Conservation (phyloP, 2,888 invertebrate genomes). For the Galerucella pusilla region DNA sequence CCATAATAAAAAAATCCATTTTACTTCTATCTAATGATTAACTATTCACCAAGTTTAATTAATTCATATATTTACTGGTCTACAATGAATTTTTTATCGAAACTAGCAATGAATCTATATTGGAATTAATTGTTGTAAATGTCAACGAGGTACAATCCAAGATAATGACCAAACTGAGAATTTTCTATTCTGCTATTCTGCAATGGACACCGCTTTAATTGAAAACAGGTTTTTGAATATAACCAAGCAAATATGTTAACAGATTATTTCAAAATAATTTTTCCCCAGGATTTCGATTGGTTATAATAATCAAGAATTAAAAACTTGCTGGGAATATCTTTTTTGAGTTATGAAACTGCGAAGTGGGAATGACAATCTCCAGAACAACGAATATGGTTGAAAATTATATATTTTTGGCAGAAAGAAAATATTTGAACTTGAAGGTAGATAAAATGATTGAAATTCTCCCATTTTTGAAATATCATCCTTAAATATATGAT, state of each 20-base stretch:
- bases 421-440: too few relatives aligned
- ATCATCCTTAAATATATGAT: too few relatives aligned
- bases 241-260: constrained; percentile 12
- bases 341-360: too few relatives aligned
- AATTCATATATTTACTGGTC: not conserved
- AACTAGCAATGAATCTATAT: constrained; percentile 27
- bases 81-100: constrained; percentile 8
- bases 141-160: constrained; percentile 12
- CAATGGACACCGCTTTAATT: constrained; percentile 23
- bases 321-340: too few relatives aligned
- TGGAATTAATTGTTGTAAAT: constrained; percentile 22
- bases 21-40: too few relatives aligned
- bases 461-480: too few relatives aligned
- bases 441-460: too few relatives aligned
- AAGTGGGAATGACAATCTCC: too few relatives aligned
- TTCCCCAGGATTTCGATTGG: not conserved
- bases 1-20: too few relatives aligned
- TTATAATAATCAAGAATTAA: too few relatives aligned
- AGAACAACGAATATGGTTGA: too few relatives aligned
- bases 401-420: too few relatives aligned
- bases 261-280: constrained; percentile 5
- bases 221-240: constrained; percentile 25
- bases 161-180: constrained; percentile 31
- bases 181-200: constrained; percentile 5
- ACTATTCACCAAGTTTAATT: not conserved